Evolutionary conservation across 2,888 invertebrate species (phyloP).

Genomic region (Macrophya annulata): DNA sequence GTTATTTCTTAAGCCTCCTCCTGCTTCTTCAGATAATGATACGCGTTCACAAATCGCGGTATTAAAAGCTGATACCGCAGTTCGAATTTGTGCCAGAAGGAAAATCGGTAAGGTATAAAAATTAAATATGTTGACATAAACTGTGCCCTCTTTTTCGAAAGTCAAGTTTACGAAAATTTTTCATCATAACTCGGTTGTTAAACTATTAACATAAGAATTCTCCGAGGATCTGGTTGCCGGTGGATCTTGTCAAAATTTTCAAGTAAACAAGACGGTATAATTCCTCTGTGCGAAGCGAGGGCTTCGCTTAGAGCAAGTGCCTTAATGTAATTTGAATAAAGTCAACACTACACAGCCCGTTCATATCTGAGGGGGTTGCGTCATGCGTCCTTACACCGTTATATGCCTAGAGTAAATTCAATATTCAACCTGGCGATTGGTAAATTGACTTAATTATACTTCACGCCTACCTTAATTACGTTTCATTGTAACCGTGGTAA

Average conservation of each 20-base stretch:
- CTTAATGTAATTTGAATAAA: conserved; percentile 46
- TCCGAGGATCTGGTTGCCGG: conserved; percentile 23
- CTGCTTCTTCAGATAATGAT: neutral
- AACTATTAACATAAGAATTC: conserved; percentile 41
- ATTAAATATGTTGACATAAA: neutral
- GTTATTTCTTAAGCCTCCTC: neutral
- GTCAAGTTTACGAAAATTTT: neutral
- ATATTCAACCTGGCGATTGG: conserved; percentile 40
- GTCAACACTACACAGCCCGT: conserved; percentile 47
- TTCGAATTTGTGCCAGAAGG: neutral
- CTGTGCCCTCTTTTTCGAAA: neutral
- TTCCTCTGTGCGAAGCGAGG: neutral
- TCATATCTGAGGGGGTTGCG: conserved; percentile 10
- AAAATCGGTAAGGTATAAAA: neutral
- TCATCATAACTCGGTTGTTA: conserved; percentile 22
- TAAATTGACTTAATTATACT: conserved; percentile 31
- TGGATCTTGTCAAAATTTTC: conserved; percentile 9
- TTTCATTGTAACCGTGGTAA: neutral
- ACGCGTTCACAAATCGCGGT: neutral
- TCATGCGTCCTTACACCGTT: conserved; percentile 4
- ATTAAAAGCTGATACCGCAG: neutral
- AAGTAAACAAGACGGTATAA: conserved; percentile 40
- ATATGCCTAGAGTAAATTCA: conserved; percentile 25
- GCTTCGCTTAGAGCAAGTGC: conserved; percentile 29
- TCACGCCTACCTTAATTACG: neutral